Conservation (phyloP, 2,113 vertebrate species). For the Prionailurus viverrinus region DNA sequence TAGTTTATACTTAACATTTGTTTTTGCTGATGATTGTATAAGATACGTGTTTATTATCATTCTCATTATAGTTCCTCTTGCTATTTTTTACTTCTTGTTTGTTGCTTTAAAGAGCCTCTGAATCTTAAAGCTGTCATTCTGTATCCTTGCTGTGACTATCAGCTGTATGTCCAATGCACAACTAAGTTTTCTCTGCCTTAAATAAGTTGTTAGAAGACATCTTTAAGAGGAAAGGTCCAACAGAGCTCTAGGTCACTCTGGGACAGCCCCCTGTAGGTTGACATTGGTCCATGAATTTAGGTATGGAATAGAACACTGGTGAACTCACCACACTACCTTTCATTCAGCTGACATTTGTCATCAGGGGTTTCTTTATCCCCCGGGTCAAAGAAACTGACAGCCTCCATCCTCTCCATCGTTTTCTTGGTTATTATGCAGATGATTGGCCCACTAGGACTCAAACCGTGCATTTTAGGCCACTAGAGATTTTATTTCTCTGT, state of each 20-base stretch:
- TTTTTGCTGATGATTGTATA: neutral
- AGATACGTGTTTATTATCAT: neutral
- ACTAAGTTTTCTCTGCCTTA: neutral
- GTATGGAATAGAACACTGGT: neutral
- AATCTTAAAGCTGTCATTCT: neutral
- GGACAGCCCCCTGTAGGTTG: neutral
- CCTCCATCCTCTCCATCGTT: neutral
- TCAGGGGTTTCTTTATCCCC: neutral
- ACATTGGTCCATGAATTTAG: neutral
- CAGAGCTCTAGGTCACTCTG: neutral
- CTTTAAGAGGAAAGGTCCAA: neutral
- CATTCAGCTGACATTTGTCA: neutral
- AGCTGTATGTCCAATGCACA: no score
- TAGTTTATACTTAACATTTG: neutral
- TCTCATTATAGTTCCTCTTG: neutral
- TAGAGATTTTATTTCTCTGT: slow-evolving; percentile 34
- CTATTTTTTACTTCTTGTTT: neutral
- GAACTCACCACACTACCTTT: neutral
- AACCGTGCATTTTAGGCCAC: neutral
- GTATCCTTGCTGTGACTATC: neutral
- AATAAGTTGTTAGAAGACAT: neutral
- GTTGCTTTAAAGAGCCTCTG: neutral
- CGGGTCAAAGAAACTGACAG: neutral
- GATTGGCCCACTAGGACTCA: neutral
- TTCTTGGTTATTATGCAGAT: neutral